A percentile compares a stretch with the other conserved stretches of the same genome.
These are phyloP conservation scores for Pachyramphus minor DNA, from an alignment of 2,113 vertebrate genomes.

Conservation along the genomic window DNA sequence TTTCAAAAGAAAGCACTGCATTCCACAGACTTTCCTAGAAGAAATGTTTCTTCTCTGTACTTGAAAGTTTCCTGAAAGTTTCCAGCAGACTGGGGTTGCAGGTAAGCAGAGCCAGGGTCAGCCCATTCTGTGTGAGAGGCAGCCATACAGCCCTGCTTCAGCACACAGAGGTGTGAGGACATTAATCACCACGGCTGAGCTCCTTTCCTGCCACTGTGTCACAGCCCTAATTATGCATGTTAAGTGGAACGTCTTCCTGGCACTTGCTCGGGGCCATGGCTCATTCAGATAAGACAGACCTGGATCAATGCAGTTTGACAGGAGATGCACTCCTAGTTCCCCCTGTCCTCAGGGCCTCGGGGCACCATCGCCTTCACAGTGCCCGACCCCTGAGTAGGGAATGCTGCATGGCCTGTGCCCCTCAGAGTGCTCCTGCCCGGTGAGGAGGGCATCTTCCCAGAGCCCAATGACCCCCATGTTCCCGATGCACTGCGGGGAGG, in stretches of 20 bases:
- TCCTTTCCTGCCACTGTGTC: background rate
- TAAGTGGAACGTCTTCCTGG: conserved; percentile 12
- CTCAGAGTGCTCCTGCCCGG: background rate
- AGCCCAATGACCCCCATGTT: background rate
- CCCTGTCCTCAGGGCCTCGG: background rate
- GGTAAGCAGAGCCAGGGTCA: background rate
- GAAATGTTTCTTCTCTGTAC: background rate
- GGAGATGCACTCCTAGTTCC: background rate
- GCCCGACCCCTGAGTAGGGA: background rate
- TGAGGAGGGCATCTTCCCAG: background rate
- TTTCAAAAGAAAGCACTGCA: background rate
- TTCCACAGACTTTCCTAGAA: background rate
- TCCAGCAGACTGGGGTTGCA: background rate
- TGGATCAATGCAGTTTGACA: conserved; percentile 46
- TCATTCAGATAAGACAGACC: conserved; percentile 12
- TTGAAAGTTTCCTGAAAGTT: background rate
- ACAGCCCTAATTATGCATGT: background rate
- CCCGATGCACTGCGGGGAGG: rapidly evolving
- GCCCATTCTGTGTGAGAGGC: background rate
- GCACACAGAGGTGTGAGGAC: background rate
- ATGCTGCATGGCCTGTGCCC: background rate
- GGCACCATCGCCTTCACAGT: background rate
- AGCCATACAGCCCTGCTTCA: rapidly evolving
- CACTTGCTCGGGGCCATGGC: background rate
- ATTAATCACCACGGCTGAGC: background rate